phyloP scores from a whole-genome alignment of 2,113 vertebrate species.

The Zosterops lateralis region DNA sequence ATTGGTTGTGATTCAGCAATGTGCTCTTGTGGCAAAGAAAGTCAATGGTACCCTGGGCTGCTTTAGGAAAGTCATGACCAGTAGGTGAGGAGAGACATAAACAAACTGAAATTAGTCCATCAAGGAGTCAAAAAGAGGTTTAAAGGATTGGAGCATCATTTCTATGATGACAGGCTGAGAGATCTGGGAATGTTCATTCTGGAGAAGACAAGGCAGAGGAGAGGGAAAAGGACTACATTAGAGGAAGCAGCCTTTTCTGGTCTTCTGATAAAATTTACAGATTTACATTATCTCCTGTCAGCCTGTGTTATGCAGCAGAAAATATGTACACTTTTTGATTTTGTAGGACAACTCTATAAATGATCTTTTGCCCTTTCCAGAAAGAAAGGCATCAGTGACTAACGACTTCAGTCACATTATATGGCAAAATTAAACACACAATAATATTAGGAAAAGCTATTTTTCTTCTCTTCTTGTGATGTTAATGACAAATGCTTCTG shows the following conservation, averaged over 20 bases:
- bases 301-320: not conserved
- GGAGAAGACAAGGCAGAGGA: not conserved
- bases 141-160: not conserved
- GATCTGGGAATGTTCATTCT: not conserved
- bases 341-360: not conserved
- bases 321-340: not conserved
- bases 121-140: not conserved
- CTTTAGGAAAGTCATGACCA: not conserved
- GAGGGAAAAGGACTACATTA: not conserved
- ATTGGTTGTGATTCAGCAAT: not conserved
- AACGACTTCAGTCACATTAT: constrained; percentile 10
- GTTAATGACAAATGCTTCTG: constrained; percentile 9
- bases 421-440: constrained; percentile 25
- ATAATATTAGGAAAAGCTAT: not conserved
- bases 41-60: not conserved
- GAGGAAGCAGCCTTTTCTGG: not conserved
- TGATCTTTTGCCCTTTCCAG: constrained; percentile 56
- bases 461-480: not conserved
- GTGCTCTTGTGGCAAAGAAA: not conserved
- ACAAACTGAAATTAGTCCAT: not conserved
- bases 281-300: not conserved
- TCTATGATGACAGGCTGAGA: not conserved
- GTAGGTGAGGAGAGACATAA: not conserved
- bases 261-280: not conserved
- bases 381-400: constrained; percentile 36